Evolutionary conservation across 2,797 vertebrate genomes (phyloP).

Genomic region (Anisognathus igniventris): DNA sequence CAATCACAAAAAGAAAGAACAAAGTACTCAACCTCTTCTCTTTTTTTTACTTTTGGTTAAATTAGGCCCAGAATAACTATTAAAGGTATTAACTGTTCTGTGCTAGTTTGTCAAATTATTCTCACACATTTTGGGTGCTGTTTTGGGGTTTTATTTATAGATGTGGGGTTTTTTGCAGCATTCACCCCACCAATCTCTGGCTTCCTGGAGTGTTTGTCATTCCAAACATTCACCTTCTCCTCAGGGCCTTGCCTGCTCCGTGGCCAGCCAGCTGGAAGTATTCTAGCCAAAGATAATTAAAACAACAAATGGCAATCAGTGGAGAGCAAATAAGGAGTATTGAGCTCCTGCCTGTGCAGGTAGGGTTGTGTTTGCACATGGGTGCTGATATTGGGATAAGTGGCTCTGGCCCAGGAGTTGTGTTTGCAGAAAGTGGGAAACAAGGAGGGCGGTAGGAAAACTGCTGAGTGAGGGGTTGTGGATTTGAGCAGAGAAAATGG

Average conservation of each 20-base stretch:
- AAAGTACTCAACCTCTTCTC: rapidly evolving
- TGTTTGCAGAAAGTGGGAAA: neutral
- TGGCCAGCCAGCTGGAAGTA: neutral
- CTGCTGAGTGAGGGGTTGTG: neutral
- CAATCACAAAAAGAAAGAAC: neutral
- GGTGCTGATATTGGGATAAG: neutral
- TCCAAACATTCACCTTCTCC: neutral
- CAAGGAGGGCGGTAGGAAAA: neutral
- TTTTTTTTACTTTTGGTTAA: neutral
- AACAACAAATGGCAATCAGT: neutral
- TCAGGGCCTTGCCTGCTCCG: neutral
- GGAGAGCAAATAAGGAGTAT: neutral
- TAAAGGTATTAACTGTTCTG: neutral
- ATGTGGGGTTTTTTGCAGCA: neutral
- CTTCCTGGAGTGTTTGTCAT: neutral
- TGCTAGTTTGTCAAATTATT: neutral
- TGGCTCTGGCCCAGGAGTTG: neutral
- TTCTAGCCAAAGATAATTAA: conserved; percentile 4
- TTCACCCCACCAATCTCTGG: neutral
- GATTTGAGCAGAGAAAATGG: rapidly evolving
- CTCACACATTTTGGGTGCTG: neutral
- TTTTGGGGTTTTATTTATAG: neutral
- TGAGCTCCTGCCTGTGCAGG: neutral
- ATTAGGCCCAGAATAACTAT: neutral
- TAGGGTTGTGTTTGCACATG: neutral